phyloP scores from a whole-genome alignment of 2,113 vertebrate genomes.

The Dasyprocta punctata region DNA sequence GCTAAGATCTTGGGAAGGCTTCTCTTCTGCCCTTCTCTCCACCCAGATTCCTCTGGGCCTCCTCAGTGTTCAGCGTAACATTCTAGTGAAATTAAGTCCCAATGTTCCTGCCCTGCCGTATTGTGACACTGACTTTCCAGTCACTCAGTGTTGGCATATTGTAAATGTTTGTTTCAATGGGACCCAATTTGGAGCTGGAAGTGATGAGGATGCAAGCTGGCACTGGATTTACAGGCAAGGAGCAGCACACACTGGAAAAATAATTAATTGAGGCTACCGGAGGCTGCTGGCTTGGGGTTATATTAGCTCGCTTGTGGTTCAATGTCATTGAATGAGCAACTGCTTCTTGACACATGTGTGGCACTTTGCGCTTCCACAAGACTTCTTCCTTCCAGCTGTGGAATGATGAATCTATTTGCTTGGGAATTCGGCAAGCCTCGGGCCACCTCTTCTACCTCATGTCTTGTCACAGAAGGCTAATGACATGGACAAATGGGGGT shows the following conservation, averaged over 20 bases:
- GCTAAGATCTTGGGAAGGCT: background rate
- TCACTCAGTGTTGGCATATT: constrained; percentile 70
- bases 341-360: constrained; percentile 82
- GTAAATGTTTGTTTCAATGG: constrained; percentile 81
- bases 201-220: constrained; percentile 72
- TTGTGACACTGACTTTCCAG: constrained; percentile 72
- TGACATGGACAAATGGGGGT: constrained; percentile 83
- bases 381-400: constrained; percentile 82
- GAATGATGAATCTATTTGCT: constrained; percentile 84
- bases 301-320: constrained; percentile 63
- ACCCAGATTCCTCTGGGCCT: background rate
- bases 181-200: constrained; percentile 77
- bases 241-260: background rate
- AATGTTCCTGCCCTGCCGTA: too few relatives aligned
- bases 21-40: background rate
- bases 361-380: constrained; percentile 82
- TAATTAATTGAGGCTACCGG: background rate
- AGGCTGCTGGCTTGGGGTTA: background rate
- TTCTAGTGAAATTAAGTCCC: constrained; percentile 66
- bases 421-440: constrained; percentile 82
- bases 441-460: constrained; percentile 79
- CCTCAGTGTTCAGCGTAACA: background rate
- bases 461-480: constrained; percentile 85
- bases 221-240: background rate
- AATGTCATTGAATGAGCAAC: constrained; percentile 60